Base-by-base conservation (phyloP, 2,888 invertebrate genomes). In the Orthosia cruda region DNA sequence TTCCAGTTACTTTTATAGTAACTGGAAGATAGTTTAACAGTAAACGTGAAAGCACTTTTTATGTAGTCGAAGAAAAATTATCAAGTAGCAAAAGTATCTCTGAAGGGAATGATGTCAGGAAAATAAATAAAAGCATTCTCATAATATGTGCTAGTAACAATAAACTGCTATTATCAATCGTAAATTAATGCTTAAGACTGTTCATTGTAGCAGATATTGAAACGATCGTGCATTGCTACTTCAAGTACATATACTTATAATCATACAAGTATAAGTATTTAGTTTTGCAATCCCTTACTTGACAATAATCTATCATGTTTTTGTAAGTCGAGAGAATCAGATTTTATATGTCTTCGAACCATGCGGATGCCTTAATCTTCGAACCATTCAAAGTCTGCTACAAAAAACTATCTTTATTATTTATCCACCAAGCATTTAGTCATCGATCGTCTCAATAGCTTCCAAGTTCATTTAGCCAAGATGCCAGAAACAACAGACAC, bases 381-480 rank as follows among this genome's bases (percentile, higher is more conserved):
- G 11, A 58, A 47, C 5, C 2, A 23, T 7, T 23, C 1, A 59
- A 32, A 52, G 9, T 32, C 32, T 16, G 16, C 18, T 5, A 1
- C 5, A 59, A 59, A 65, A n/a, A 47, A 49, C 13, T 13, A 64
- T n/a, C n/a, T n/a, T n/a, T n/a, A n/a, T n/a, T n/a, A 64, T 52
- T 47, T 62, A 32, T 12, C 40, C 7, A 15, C 4, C 18, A 67
- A 75, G n/a, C 15, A 61, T 26, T 61, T 9, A 75, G 52, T 47
- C 54, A 45, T 18, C 40, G 20, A 50, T 15, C 54, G 2, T 32
- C 23, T 54, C 49, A 66, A 67, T 55, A 20, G 61, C 26, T 68
- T 16, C 26, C 18, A 76, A 68, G 49, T 62, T 55, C 26, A 68
- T 45, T 26, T 50, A 76, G 45, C 16, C 40, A 40, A 40, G 40